Base-by-base conservation (phyloP, 2,113 vertebrate genomes). In the Coptodon bakossiorum region DNA sequence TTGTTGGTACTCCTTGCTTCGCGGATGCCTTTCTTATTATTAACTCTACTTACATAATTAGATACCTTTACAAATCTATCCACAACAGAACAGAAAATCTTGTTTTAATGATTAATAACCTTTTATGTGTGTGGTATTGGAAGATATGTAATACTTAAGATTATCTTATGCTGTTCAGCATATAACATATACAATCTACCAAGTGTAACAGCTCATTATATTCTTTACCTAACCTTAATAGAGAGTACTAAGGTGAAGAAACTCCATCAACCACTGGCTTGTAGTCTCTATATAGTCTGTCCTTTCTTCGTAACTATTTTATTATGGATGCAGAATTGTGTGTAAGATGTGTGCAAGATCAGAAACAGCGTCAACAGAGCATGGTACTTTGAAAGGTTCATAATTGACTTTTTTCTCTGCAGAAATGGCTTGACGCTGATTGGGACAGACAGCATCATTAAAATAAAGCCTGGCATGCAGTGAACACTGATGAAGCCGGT, bases 391-490 rank as follows among this genome's bases (percentile, higher is more conserved):
- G 90, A 93, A 88, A 94, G 91, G 86, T 92, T 94, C 80, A 89
- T 91, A 92, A 95, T 81, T 88, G 73, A 90, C 90, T 94, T 90
- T 87, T 90, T 84, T 83, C 82, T 92, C 89, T 82, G 56, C 84
- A 92, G 91, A 84, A 93, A 89, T 85, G 86, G 59, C 63, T 91
- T 96, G 94, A 96, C 80, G 91, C 59, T 95, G 93, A 95, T 95
- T 96, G 91, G 90, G 90, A 90, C 84, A 91, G 93, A 93, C 94
- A 96, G 86, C 78, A 88, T 93, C 87, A 95, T 95, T 95, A 95
- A 88, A 95, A 92, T 82, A 95, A 90, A 89, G 91, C 89, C 89
- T 88, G 90, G 90, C 89, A 93, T 90, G 92, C 93, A 86, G 84
- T 85, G 88, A 92, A 85, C 91, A 87, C 88, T 93, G 91, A 94